Evolutionary conservation across 2,113 vertebrate genomes (phyloP).

Genomic region (Mesitornis unicolor): DNA sequence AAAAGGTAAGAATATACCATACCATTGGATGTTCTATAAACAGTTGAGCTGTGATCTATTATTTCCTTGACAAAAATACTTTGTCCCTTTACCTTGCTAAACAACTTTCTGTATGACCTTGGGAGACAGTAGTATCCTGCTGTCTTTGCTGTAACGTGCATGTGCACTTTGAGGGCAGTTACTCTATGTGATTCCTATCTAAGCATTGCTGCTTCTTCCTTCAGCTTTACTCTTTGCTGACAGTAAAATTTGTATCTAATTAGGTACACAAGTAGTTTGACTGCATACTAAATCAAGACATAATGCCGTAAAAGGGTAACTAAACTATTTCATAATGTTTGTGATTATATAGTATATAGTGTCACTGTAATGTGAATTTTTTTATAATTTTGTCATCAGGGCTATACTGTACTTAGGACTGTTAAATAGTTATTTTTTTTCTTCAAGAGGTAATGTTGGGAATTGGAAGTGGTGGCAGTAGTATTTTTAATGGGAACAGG

Average conservation of each 20-base stretch:
- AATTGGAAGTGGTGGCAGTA: neutral
- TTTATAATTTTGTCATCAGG: neutral
- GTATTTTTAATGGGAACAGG: neutral
- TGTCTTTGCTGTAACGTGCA: neutral
- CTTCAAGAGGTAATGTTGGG: neutral
- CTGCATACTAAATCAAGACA: neutral
- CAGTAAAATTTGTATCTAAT: neutral
- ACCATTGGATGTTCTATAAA: conserved; percentile 2
- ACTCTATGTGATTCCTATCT: neutral
- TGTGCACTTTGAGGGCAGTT: neutral
- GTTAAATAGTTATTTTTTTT: neutral
- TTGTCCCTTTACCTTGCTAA: neutral
- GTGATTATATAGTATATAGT: neutral
- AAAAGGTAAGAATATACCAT: conserved; percentile 84
- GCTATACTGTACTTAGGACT: neutral
- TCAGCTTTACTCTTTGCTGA: neutral
- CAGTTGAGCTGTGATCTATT: neutral
- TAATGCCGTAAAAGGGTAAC: neutral
- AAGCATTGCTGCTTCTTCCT: neutral
- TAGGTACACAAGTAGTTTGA: neutral
- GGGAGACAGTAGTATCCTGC: neutral
- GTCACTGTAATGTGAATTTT: neutral
- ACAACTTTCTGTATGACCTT: neutral
- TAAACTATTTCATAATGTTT: neutral
- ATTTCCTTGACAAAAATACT: neutral